A percentile compares a stretch with the other conserved stretches of the same genome.
These are phyloP conservation scores for Neoarius graeffei DNA, from an alignment of 2,113 vertebrate genomes.

Conservation along the genomic window DNA sequence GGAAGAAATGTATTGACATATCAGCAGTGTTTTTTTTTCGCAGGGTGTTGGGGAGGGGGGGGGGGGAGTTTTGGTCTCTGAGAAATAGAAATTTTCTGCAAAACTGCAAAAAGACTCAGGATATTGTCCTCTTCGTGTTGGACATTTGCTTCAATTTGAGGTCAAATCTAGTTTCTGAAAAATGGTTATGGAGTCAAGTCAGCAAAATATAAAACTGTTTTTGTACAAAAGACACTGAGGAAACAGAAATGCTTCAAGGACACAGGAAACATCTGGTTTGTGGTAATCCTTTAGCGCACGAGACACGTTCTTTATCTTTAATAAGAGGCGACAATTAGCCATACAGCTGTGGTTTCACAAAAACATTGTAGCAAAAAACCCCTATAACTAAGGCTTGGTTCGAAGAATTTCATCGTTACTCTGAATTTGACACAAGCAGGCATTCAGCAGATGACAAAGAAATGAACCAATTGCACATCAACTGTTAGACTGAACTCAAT, in stretches of 20 bases:
- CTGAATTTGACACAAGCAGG: not conserved
- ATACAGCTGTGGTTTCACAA: not conserved
- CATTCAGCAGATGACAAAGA: not conserved
- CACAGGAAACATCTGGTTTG: conserved; percentile 6
- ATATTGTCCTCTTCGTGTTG: not conserved
- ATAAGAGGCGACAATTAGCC: not conserved
- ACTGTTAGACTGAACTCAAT: not conserved
- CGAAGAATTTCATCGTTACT: too few species aligned
- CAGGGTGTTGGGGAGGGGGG: not conserved
- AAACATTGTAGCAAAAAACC: not conserved
- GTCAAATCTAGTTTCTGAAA: not conserved
- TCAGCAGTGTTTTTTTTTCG: not conserved
- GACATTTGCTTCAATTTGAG: not conserved
- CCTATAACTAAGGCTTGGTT: not conserved
- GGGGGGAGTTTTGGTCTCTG: not conserved
- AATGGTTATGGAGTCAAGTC: not conserved
- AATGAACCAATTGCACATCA: not conserved
- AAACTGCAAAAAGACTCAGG: not conserved
- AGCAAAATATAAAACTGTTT: not conserved
- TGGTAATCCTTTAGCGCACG: not conserved
- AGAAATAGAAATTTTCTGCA: not conserved
- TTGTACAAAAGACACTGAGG: not conserved
- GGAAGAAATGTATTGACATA: not conserved
- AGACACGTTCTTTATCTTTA: not conserved
- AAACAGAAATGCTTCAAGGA: not conserved